Evolutionary conservation across 2,797 vertebrate genomes (phyloP), one percentile per base, ranked within the genome.

Genomic region (Enoplosus armatus): DNA sequence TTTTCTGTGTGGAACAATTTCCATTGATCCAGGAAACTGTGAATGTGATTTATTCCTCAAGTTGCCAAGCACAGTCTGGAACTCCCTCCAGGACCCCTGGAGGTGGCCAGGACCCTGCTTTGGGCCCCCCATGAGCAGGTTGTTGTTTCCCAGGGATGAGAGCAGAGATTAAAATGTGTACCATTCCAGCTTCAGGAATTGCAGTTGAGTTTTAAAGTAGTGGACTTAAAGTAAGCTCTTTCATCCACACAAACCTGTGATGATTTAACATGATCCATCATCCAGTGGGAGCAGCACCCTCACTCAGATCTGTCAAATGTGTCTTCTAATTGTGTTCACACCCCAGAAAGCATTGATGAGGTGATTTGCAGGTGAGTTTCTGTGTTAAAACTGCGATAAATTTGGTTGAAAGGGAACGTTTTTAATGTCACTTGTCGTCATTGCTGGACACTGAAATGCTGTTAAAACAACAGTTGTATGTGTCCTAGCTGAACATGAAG

Each of bases 21-120:
- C n/a, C 33, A 1, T 0, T 61, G 33, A 80, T 59, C 31, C 41
- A 24, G 33, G 31, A 51, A 47, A 24, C 18, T 60, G 18, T 10
- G 29, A 22, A 61, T 29, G 12, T 12, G 20, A 62, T 51, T 27
- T 45, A 31, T 50, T 70, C 65, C 62, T 64, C 5, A 60, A 74
- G 43, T 77, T 73, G 31, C 31, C 37, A 15, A 37, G 16, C 39
- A 53, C 24, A 3, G 15, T 41, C n/a, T 39, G 33, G 69, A 15
- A 22, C 15, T 65, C 50, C 31, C 10, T 33, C 10, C 27, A 33
- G 48, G 64, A 60, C 12, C 33, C 39, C 33, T 50, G 58, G 8
- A 53, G 45, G 53, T 31, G 11, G 1, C 9, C 24, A n/a, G 29
- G 27, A 51, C 61, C 68, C 26, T n/a, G 39, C 47, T 74, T 20